phyloP scores from a whole-genome alignment of 64 coral and sea anemone species.

The Stichodactyla mertensii region DNA sequence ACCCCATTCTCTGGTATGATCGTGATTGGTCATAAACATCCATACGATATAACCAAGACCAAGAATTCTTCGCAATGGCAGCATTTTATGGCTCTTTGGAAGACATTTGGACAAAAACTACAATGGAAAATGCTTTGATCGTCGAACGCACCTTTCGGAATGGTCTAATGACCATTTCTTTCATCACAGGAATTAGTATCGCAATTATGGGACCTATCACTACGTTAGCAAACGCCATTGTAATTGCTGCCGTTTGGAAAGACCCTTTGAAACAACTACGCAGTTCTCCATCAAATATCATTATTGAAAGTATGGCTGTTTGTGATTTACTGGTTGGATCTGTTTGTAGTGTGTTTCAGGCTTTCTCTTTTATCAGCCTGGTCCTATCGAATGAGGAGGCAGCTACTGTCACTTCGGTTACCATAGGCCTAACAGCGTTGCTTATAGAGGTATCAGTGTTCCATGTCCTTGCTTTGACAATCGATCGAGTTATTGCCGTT shows the following conservation, averaged over 20 bases:
- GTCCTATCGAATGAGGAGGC: neutral
- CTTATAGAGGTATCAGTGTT: slow-evolving; percentile 4
- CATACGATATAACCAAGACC: too few relatives aligned
- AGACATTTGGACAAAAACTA: neutral
- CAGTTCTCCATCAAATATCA: slow-evolving; percentile 22
- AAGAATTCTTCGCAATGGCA: neutral
- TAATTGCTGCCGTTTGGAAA: slow-evolving; percentile 27
- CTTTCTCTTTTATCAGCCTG: slow-evolving; percentile 5
- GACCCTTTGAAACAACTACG: slow-evolving; percentile 44
- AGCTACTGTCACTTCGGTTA: neutral
- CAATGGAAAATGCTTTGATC: neutral
- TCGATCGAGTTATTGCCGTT: slow-evolving; percentile 24
- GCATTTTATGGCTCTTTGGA: neutral
- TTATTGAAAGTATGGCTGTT: slow-evolving; percentile 24
- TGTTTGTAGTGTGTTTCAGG: slow-evolving; percentile 1
- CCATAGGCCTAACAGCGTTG: neutral
- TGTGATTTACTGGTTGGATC: slow-evolving; percentile 31
- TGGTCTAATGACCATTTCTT: neutral
- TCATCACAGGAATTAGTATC: neutral
- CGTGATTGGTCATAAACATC: too few relatives aligned
- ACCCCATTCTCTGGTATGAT: too few relatives aligned
- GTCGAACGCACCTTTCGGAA: neutral
- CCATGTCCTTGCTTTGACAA: slow-evolving; percentile 31
- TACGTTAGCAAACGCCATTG: slow-evolving; percentile 17
- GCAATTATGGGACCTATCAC: neutral